phyloP scores from a whole-genome alignment of 2,888 invertebrate genomes.

The Ametastegia equiseti region DNA sequence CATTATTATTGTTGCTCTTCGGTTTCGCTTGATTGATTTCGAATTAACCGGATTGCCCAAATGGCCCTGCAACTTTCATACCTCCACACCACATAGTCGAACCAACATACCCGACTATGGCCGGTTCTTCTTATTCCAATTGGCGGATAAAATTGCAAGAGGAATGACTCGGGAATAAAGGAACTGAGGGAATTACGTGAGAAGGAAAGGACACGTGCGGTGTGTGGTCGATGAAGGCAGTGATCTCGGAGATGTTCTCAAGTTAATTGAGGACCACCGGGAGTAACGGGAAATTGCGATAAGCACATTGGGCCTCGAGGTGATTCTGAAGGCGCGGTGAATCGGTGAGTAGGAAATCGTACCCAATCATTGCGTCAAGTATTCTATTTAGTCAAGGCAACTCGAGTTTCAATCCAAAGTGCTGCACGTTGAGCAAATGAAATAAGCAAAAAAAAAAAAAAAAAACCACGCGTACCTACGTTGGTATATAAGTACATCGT shows the following conservation, averaged over 20 bases:
- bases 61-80: background rate
- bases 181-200: background rate
- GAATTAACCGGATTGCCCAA: constrained; percentile 17
- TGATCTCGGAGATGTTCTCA: background rate
- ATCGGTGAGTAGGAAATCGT: constrained; percentile 24
- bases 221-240: background rate
- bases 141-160: no score
- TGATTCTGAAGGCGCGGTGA: background rate
- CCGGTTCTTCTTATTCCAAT: no score
- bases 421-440: background rate
- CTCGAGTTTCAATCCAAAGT: constrained; percentile 32
- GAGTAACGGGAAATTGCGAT: constrained; percentile 24
- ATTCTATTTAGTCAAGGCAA: constrained; percentile 41
- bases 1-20: constrained; percentile 41
- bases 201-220: background rate
- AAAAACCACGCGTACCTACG: background rate
- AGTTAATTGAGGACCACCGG: constrained; percentile 16
- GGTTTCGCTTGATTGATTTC: constrained; percentile 43
- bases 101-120: background rate
- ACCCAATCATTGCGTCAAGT: constrained; percentile 43
- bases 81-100: background rate
- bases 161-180: no score
- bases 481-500: background rate
- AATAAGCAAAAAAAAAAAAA: constrained; percentile 9
- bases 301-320: background rate